Conservation (phyloP, 2,888 invertebrate species). For the Gari tellinella region DNA sequence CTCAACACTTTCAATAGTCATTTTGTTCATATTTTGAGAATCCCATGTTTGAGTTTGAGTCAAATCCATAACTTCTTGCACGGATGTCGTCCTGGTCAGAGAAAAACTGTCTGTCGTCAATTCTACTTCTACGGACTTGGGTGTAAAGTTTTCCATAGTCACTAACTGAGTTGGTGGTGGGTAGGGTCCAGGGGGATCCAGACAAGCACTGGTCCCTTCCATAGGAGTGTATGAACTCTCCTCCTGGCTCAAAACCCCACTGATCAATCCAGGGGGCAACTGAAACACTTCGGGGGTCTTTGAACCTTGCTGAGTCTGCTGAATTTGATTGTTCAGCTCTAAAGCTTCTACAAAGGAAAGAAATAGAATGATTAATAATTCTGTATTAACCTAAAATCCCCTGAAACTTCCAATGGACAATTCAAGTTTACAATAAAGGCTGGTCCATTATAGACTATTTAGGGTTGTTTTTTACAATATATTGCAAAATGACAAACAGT, state of each 20-base stretch:
- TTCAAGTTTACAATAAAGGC: too few relatives aligned
- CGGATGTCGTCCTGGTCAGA: slow-evolving; percentile 13
- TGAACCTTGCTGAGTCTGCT: slow-evolving; percentile 63
- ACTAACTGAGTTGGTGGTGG: too few relatives aligned
- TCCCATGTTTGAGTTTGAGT: slow-evolving; percentile 13
- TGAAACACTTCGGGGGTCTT: slow-evolving; percentile 67
- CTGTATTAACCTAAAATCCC: too few relatives aligned
- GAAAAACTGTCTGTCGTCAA: slow-evolving; percentile 5
- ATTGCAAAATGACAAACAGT: too few relatives aligned
- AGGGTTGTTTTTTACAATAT: too few relatives aligned
- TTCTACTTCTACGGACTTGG: slow-evolving; percentile 4
- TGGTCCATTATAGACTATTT: too few relatives aligned
- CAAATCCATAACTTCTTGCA: background rate
- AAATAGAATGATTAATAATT: too few relatives aligned
- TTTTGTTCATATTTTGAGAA: background rate
- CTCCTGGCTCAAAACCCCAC: slow-evolving; percentile 28
- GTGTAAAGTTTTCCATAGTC: slow-evolving; percentile 3
- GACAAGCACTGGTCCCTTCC: slow-evolving; percentile 1
- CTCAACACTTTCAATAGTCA: background rate
- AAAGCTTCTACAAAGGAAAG: slow-evolving; percentile 69
- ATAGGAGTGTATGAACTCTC: slow-evolving; percentile 5
- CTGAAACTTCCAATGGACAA: too few relatives aligned
- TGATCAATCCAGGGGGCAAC: slow-evolving; percentile 70
- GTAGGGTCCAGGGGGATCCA: background rate
- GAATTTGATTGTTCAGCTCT: slow-evolving; percentile 72